Base-by-base conservation (phyloP, 2,888 invertebrate species). In the Branchipolynoe longqiensis region DNA sequence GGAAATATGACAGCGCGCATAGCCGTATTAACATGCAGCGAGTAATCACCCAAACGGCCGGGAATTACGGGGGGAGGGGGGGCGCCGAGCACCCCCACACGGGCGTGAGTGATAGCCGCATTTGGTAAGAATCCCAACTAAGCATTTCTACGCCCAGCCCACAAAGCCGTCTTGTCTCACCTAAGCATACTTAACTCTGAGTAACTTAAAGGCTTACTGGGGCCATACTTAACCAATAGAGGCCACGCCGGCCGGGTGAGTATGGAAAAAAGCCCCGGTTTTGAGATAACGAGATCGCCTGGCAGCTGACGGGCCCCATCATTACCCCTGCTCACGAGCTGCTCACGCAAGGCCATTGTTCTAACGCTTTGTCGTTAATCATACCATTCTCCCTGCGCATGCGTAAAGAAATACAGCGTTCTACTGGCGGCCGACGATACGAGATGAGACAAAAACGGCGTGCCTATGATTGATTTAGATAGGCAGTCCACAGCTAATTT, bases 171-270 rank as follows among this genome's bases (percentile, higher is more conserved):
- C 78, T 78, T 78, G 78, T 78, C 78, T 41, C 78, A 41, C 41
- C 33, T 78, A 78, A 78, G 78, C 78, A 78, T 78, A 78, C 78
- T 78, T 78, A 78, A 78, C 78, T 78, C 78, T 48, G 78, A 78
- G 78, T 78, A 78, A 78, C 78, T 78, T 78, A 78, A 78, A 48
- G 78, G 78, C 78, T 78, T 78, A 78, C 48, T 48, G 48, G 48
- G 78, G 48, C 48, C 78, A 78, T 78, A 78, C 78, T 78, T 78
- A 78, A 78, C 78, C 48, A 48, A 78, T 78, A 78, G 78, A 54
- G n/a, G 78, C 78, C 25, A 54, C 48, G 48, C 41, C 28, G 25
- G 14, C 48, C 25, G 28, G 48, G 48, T 28, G 8, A 28, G 48
- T 25, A 25, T 12, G 31, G n/a, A n/a, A 78, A 78, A 78, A 78